These are phyloP conservation scores for Sarcophaga variegata DNA, from an alignment of 2,888 invertebrate species.

Conservation along the genomic window DNA sequence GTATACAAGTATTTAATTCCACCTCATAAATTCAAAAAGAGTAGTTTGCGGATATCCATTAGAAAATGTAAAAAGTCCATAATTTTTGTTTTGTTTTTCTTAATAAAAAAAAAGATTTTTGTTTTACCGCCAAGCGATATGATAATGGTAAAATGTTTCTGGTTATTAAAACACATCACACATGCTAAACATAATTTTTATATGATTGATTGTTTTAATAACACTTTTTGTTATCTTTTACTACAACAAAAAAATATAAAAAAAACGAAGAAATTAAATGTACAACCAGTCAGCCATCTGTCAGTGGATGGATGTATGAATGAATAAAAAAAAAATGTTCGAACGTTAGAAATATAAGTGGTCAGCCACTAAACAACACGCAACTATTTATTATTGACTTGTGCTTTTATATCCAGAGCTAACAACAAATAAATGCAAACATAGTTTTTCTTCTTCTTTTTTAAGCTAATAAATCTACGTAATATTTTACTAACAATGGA, in stretches of 20 bases:
- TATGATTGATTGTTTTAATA: constrained; percentile 63
- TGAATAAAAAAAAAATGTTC: not conserved
- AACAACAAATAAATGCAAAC: constrained; percentile 7
- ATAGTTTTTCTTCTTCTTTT: no score
- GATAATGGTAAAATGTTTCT: not conserved
- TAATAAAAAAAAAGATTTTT: not conserved
- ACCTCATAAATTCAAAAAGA: not conserved
- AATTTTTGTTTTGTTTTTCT: not conserved
- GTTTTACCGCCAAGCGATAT: not conserved
- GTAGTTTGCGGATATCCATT: not conserved
- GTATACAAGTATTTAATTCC: not conserved
- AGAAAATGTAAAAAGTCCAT: not conserved
- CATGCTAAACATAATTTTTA: constrained; percentile 43
- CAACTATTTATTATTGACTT: constrained; percentile 24
- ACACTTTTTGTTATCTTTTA: constrained; percentile 19
- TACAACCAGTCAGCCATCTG: constrained; percentile 14
- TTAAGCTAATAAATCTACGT: constrained; percentile 16
- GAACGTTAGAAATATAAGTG: not conserved
- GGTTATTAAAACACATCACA: constrained; percentile 37
- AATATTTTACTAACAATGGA: constrained; percentile 31
- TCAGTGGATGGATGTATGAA: constrained; percentile 11
- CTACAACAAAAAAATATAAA: not conserved
- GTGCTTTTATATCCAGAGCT: no score
- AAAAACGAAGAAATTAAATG: not conserved
- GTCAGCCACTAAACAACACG: constrained; percentile 51